A percentile compares a stretch with the other conserved stretches of the same genome.
These are phyloP conservation scores for Leptinotarsa rubiginosa DNA, from an alignment of 2,888 invertebrate genomes.

Conservation along the genomic window DNA sequence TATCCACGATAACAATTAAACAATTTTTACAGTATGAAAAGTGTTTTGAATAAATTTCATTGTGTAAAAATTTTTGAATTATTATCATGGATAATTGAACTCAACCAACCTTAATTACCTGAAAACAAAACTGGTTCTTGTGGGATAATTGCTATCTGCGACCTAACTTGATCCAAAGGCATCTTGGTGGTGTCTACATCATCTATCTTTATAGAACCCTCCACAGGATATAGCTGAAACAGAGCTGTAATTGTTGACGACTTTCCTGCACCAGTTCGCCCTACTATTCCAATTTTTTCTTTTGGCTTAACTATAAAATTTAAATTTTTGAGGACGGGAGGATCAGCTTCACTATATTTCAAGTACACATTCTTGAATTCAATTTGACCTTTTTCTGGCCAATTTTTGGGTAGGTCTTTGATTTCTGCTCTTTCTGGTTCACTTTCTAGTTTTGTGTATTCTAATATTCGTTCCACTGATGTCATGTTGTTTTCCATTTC, in stretches of 20 bases:
- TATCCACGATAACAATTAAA: no score
- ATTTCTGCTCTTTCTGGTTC: slow-evolving; percentile 55
- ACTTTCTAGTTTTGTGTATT: slow-evolving; percentile 56
- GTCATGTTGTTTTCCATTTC: slow-evolving; percentile 76
- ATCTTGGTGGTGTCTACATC: slow-evolving; percentile 77
- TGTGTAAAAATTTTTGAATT: no score
- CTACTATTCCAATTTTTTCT: slow-evolving; percentile 83
- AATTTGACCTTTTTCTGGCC: slow-evolving; percentile 80
- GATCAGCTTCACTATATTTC: slow-evolving; percentile 78
- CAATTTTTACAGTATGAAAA: no score
- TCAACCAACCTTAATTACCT: slow-evolving; percentile 60
- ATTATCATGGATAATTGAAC: not conserved
- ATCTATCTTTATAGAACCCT: slow-evolving; percentile 86
- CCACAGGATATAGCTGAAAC: slow-evolving; percentile 83
- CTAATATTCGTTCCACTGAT: slow-evolving; percentile 57
- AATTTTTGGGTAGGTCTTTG: slow-evolving; percentile 70
- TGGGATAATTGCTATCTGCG: slow-evolving; percentile 85
- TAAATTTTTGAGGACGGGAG: slow-evolving; percentile 80
- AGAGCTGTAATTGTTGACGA: slow-evolving; percentile 82
- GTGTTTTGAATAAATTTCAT: no score
- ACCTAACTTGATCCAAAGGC: slow-evolving; percentile 80
- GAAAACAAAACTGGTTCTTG: slow-evolving; percentile 90
- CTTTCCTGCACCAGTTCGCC: slow-evolving; percentile 89
- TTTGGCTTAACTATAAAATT: slow-evolving; percentile 76
- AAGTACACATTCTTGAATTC: slow-evolving; percentile 77